A percentile compares a stretch with the other conserved stretches of the same genome.
These are phyloP conservation scores for Eristalinus sepulchralis DNA, from an alignment of 2,888 invertebrate species.

Conservation along the genomic window DNA sequence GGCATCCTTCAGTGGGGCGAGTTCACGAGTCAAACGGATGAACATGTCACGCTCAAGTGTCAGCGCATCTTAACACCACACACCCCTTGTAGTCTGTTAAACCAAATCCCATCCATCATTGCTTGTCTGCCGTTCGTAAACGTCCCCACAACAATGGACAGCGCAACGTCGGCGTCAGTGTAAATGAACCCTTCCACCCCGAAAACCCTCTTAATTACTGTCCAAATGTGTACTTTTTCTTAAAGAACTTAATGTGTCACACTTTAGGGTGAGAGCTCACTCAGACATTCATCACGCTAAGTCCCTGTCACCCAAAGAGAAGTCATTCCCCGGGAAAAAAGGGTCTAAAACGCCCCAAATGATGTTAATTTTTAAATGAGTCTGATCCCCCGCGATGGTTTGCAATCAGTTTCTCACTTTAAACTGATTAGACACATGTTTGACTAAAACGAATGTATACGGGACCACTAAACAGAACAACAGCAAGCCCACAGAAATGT, in stretches of 20 bases:
- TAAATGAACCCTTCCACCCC: neutral
- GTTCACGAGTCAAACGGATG: neutral
- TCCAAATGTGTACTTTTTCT: neutral
- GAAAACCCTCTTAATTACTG: neutral
- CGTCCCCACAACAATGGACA: no score
- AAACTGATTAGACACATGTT: constrained; percentile 4
- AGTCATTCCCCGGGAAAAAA: neutral
- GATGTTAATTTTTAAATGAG: constrained; percentile 2
- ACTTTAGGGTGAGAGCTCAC: neutral
- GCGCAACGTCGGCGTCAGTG: neutral
- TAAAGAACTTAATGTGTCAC: neutral
- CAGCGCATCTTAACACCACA: neutral
- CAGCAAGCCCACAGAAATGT: constrained; percentile 56
- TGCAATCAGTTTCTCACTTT: constrained; percentile 48
- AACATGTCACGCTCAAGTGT: neutral
- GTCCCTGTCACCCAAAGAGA: neutral
- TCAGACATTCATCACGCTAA: neutral
- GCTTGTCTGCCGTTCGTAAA: no score
- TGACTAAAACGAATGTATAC: constrained; percentile 1
- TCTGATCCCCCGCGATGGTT: constrained; percentile 51
- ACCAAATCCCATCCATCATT: neutral
- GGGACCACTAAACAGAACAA: constrained; percentile 37
- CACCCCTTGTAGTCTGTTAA: neutral
- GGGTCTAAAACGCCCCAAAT: neutral
- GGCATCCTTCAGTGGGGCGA: neutral